These are phyloP conservation scores for Tiliacea citrago DNA, from an alignment of 2,888 invertebrate species.

Conservation along the genomic window DNA sequence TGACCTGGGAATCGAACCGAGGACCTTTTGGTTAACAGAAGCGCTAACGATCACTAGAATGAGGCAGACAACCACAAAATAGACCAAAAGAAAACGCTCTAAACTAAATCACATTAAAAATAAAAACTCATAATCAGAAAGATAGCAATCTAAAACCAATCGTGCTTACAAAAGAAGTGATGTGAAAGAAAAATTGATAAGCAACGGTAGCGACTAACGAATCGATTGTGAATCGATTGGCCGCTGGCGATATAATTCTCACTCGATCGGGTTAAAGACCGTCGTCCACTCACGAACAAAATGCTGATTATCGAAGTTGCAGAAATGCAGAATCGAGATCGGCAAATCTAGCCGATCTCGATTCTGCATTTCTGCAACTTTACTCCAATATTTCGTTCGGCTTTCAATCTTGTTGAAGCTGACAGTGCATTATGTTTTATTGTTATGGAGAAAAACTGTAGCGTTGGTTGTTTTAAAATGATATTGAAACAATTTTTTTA, in stretches of 20 bases:
- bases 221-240: constrained; percentile 73
- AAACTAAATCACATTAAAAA: constrained; percentile 12
- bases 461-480: background rate
- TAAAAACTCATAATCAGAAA: constrained; percentile 47
- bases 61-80: background rate
- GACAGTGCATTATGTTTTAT: background rate
- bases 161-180: constrained; percentile 72
- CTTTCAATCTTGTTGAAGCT: constrained; percentile 7
- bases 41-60: background rate
- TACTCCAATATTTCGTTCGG: background rate
- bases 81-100: background rate
- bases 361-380: constrained; percentile 39
- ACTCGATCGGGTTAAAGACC: constrained; percentile 59
- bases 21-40: background rate
- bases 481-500: no score
- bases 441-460: background rate
- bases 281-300: constrained; percentile 34
- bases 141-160: constrained; percentile 65
- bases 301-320: constrained; percentile 47
- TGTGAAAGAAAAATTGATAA: constrained; percentile 74
- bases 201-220: constrained; percentile 74
- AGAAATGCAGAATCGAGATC: no score
- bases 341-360: constrained; percentile 20
- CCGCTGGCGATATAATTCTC: constrained; percentile 69
- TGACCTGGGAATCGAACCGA: background rate